Base-by-base conservation (phyloP, 1,140 invertebrate species). In the Coptotermes formosanus region DNA sequence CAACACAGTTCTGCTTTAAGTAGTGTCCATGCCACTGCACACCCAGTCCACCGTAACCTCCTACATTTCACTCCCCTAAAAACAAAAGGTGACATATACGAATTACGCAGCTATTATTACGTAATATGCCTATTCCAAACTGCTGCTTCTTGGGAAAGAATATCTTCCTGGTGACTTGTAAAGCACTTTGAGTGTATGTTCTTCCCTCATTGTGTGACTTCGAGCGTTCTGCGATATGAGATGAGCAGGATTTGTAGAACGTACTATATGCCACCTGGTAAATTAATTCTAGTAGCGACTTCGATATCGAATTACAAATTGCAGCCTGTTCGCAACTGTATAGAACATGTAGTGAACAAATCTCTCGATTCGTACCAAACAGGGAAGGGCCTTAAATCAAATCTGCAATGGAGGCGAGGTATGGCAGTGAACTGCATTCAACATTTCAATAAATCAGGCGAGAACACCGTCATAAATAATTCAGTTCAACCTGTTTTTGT, bases 381-480 rank as follows among this genome's bases (percentile, higher is more conserved):
- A 30, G 64, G 8, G 64, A 75, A 75, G 3, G 19, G 82, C 82
- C 6, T 83, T 83, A 83, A 83, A 83, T 83, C 82, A 83, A 83
- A 83, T 30, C 48, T 83, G 43, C 32, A 83, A 83, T 19, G 82
- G 82, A 83, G 64, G 64, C 64, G 64, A 75, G 64, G 64, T 30
- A 30, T 12, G 64, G 64, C 64, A 75, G 25, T 75, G 64, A 75
- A 75, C 64, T 75, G 64, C 64, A 75, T 75, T 75, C 64, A 75
- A 75, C 64, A 75, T 75, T 75, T 83, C 82, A 45, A 83, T 83
- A 83, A 83, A 83, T 83, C 82, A 83, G 25, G 82, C 43, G 82
- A 44, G 43, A 45, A 11, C 32, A 43, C 25, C 48, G 25, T 83
- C 82, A 52, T 83, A 83, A 83, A 83, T 83, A 83, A 83, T 83